Evolutionary conservation across 2,888 invertebrate genomes (phyloP).

Genomic region (Chaitophorus viminalis): DNA sequence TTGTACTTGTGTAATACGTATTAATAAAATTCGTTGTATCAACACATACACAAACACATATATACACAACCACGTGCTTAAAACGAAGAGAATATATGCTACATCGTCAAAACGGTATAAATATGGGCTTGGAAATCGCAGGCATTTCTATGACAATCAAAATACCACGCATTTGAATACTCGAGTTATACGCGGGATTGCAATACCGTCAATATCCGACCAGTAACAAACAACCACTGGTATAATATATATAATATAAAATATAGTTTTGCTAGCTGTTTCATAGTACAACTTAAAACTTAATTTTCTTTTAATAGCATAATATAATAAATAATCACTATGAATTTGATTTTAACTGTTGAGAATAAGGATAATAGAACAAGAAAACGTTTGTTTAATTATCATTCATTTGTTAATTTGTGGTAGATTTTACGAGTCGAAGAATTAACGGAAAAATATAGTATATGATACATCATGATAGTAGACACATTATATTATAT

Average conservation of each 20-base stretch:
- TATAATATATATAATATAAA: too few relatives aligned
- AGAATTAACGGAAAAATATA: neutral
- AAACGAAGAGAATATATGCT: neutral
- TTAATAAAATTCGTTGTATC: too few relatives aligned
- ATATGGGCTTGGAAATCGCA: neutral
- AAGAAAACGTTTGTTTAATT: neutral
- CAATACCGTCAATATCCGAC: too few relatives aligned
- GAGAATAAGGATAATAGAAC: too few relatives aligned
- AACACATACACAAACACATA: too few relatives aligned
- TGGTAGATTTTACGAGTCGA: neutral
- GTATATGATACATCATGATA: too few relatives aligned
- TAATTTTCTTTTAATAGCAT: neutral
- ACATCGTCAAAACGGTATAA: neutral
- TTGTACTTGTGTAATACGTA: too few relatives aligned
- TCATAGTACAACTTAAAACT: neutral
- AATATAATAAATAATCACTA: neutral
- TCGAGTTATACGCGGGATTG: too few relatives aligned
- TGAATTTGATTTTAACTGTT: neutral
- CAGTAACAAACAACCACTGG: too few relatives aligned
- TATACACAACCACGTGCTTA: too few relatives aligned
- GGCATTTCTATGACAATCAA: neutral
- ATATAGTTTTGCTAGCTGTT: neutral
- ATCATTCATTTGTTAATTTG: too few relatives aligned
- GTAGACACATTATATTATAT: neutral
- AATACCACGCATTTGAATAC: too few relatives aligned